A percentile compares a stretch with the other conserved stretches of the same genome.
phyloP scores from a whole-genome alignment of 2,888 invertebrate species.

The Pseudococcus jackbeardsleyi region DNA sequence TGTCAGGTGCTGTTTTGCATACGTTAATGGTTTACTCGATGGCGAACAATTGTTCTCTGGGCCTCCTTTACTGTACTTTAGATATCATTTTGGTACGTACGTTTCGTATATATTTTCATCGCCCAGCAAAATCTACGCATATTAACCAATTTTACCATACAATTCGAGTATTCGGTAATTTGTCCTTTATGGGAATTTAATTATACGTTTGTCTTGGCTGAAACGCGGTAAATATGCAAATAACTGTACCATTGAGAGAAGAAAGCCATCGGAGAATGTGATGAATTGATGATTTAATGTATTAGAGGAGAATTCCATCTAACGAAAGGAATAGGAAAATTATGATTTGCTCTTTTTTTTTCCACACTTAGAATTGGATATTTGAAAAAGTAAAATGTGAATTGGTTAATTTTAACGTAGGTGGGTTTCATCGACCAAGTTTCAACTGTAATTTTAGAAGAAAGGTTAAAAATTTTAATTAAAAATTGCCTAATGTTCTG shows the following conservation, averaged over 20 bases:
- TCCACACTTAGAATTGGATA: not conserved
- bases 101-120: not conserved
- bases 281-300: not conserved
- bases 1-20: conserved; percentile 36
- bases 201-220: not conserved
- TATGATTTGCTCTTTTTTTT: not conserved
- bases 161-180: conserved; percentile 26
- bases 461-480: not conserved
- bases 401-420: too few species aligned
- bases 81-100: not conserved
- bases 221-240: conserved; percentile 19
- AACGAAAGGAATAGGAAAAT: not conserved
- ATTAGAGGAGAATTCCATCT: not conserved
- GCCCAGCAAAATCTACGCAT: not conserved
- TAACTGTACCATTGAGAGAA: not conserved
- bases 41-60: conserved; percentile 20
- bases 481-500: not conserved
- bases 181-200: conserved; percentile 34
- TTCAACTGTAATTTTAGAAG: too few species aligned
- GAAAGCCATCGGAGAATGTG: not conserved
- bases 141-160: conserved; percentile 17
- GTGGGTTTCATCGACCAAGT: too few species aligned
- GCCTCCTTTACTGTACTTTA: not conserved
- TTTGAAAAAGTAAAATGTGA: not conserved
- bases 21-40: not conserved